These are phyloP conservation scores for Eleutherodactylus coqui DNA, from an alignment of 2,797 vertebrate genomes.

Conservation along the genomic window DNA sequence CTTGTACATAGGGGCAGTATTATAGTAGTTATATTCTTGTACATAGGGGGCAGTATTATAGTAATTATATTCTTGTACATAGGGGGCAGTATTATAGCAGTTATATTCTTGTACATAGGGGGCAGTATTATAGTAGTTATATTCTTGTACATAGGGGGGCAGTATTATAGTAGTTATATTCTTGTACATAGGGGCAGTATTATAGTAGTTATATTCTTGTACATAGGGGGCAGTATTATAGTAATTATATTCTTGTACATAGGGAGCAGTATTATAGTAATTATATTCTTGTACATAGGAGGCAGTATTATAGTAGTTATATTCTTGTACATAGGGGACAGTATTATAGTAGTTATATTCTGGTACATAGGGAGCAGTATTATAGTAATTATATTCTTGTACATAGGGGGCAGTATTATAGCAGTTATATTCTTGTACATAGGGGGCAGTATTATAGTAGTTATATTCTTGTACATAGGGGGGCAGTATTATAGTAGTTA, in stretches of 20 bases:
- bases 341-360: conserved; percentile 20
- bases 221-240: neutral
- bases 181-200: too few relatives aligned
- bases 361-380: neutral
- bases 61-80: too few relatives aligned
- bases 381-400: conserved; percentile 18
- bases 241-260: conserved; percentile 3
- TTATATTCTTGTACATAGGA: neutral
- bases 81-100: too few relatives aligned
- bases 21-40: too few relatives aligned
- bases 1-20: too few relatives aligned
- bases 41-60: too few relatives aligned
- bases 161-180: too few relatives aligned
- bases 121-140: too few relatives aligned
- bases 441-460: neutral
- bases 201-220: neutral
- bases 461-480: neutral
- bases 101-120: too few relatives aligned
- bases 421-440: neutral
- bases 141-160: too few relatives aligned
- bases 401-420: conserved; percentile 5
- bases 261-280: neutral
- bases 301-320: neutral
- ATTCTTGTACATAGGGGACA: neutral
- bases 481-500: conserved; percentile 6